Evolutionary conservation across 37 sponge, comb jelly and placozoan species (phyloP), one percentile per base, ranked within the genome.

Genomic region (Theonella swinhoei): DNA sequence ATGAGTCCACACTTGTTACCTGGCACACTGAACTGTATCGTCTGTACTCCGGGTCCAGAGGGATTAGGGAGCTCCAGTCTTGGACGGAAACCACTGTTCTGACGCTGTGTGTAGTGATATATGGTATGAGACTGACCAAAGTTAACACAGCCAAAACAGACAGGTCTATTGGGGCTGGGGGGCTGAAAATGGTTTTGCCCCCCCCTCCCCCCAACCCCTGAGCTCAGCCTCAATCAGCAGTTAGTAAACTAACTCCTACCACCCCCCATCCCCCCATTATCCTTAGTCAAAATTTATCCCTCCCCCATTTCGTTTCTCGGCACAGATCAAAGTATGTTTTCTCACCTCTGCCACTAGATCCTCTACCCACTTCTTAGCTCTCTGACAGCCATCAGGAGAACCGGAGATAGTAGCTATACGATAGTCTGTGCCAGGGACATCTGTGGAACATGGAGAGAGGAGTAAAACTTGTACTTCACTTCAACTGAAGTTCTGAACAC

Each of bases 1-100:
- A 98, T 77, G 32, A 98, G 74, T 58, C 99, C 99, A 92, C 96
- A 95, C 76, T 94, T 96, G 33, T 82, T 79, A 19, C 87, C 84
- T 0, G 94, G 96, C 3, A 98, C 88, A 5, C 78, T 75, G 35
- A 96, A 68, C 41, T 86, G 78, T 29, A 87, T 85, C 14, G 88
- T 84, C 20, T 39, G 42, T 3, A 90, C 94, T 0, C 92, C 92
- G n/a, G 92, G 92, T 40, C 90, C 87, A 70, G 79, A 68, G 4
- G 92, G 95, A 39, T 91, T 85, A 19, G 92, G 87, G 24, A 88
- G 39, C 24, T 87, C 83, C 4, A 87, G 58, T n/a, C 72, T 63
- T 4, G 86, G 86, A 28, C 67, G 85, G 72, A 72, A 66, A 28
- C 91, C 91, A 47, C 19, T 26, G 25, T 77, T 40, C 59, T 59